These are phyloP conservation scores for Cheilosia impressa DNA, from an alignment of 2,888 invertebrate genomes.

Conservation along the genomic window DNA sequence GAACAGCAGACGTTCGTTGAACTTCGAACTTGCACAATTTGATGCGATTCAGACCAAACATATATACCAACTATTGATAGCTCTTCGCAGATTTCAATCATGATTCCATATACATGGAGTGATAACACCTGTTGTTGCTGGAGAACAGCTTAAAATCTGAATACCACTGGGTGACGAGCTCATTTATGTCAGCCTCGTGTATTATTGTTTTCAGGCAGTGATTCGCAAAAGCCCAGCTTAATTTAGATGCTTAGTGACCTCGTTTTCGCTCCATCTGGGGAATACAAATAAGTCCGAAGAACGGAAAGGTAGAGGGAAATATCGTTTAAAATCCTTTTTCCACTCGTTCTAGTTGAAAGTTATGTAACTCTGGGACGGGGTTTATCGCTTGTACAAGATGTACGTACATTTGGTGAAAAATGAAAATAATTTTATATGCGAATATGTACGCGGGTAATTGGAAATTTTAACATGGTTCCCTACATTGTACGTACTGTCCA, in stretches of 20 bases:
- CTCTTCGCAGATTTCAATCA: neutral
- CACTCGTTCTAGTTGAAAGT: slow-evolving; percentile 12
- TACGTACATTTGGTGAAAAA: slow-evolving; percentile 1
- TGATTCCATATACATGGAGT: neutral
- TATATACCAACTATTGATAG: no score
- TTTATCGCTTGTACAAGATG: neutral
- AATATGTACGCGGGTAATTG: slow-evolving; percentile 35
- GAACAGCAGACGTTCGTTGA: slow-evolving; percentile 4
- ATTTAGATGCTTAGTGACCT: slow-evolving; percentile 62
- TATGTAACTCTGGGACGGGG: slow-evolving; percentile 44
- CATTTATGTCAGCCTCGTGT: slow-evolving; percentile 58
- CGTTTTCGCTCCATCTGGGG: slow-evolving; percentile 36
- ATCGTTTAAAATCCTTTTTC: slow-evolving; percentile 12
- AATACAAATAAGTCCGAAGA: slow-evolving; percentile 59
- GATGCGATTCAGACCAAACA: no score
- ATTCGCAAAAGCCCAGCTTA: slow-evolving; percentile 42
- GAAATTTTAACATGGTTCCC: slow-evolving; percentile 57
- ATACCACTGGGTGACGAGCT: slow-evolving; percentile 2
- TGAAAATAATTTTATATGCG: slow-evolving; percentile 28
- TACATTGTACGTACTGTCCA: slow-evolving; percentile 34
- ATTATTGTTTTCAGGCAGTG: slow-evolving; percentile 43
- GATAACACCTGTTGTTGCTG: neutral
- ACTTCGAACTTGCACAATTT: neutral
- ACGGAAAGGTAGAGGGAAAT: slow-evolving; percentile 56
- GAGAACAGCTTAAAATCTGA: neutral